Conservation (phyloP, 2,888 invertebrate species). For the Netelia fuscicornis region DNA sequence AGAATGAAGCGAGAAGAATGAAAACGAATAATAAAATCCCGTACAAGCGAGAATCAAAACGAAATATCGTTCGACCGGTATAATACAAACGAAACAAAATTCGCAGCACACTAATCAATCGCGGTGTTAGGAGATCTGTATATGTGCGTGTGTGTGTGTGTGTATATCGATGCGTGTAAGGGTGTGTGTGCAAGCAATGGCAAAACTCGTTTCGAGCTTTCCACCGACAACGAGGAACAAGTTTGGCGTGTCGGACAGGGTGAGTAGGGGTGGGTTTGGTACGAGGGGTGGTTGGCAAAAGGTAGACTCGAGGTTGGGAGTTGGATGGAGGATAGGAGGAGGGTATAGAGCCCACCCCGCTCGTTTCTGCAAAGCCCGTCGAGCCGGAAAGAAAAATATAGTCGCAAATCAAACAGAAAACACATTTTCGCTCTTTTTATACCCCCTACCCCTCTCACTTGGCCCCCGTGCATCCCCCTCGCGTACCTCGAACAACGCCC, state of each 20-base stretch:
- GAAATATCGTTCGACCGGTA: conserved; percentile 17
- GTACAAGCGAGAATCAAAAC: conserved; percentile 24
- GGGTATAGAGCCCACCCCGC: conserved; percentile 48
- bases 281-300: neutral
- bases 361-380: conserved; percentile 68
- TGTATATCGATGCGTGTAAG: neutral
- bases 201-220: conserved; percentile 64
- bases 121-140: neutral
- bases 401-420: conserved; percentile 81
- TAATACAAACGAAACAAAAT: conserved; percentile 47
- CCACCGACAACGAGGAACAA: conserved; percentile 50
- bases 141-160: neutral
- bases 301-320: conserved; percentile 21
- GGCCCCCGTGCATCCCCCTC: conserved; percentile 7
- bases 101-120: conserved; percentile 50
- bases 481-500: conserved; percentile 43
- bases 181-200: conserved; percentile 43
- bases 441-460: conserved; percentile 46
- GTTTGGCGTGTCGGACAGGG: conserved; percentile 44
- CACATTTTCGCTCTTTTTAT: conserved; percentile 78
- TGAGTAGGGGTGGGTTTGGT: conserved; percentile 11
- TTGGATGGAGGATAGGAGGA: neutral
- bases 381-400: conserved; percentile 78
- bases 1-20: neutral
- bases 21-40: neutral